Evolutionary conservation across 2,888 invertebrate genomes (phyloP).

Genomic region (Rhagium mordax): DNA sequence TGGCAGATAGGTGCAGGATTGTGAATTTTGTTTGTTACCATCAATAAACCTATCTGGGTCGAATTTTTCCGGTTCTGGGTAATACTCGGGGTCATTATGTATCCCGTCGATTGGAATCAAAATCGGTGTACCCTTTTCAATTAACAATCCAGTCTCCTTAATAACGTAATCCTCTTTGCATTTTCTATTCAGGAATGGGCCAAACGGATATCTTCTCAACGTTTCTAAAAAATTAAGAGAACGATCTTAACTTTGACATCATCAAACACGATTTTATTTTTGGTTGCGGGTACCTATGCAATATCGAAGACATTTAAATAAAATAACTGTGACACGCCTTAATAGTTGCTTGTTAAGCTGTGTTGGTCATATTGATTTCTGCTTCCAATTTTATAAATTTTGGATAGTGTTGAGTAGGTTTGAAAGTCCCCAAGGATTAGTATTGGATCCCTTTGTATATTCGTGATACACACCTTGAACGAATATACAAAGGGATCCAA

Average conservation of each 20-base stretch:
- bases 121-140: constrained; percentile 67
- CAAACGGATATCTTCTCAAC: constrained; percentile 68
- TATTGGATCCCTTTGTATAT: too few relatives aligned
- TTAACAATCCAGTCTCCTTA: constrained; percentile 64
- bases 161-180: constrained; percentile 63
- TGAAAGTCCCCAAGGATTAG: too few relatives aligned
- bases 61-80: constrained; percentile 68
- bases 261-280: not conserved
- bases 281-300: too few relatives aligned
- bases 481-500: too few relatives aligned
- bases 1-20: constrained; percentile 60
- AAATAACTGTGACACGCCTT: too few relatives aligned
- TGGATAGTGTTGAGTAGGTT: too few relatives aligned
- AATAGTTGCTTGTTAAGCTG: too few relatives aligned
- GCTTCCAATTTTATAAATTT: too few relatives aligned
- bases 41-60: constrained; percentile 69
- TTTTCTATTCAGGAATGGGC: constrained; percentile 61
- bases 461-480: too few relatives aligned
- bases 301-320: too few relatives aligned
- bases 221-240: constrained; percentile 69
- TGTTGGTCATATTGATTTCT: too few relatives aligned
- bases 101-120: constrained; percentile 65
- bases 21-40: constrained; percentile 58
- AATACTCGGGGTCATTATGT: constrained; percentile 66
- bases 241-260: too few relatives aligned